Evolutionary conservation across 2,797 vertebrate genomes (phyloP).

Genomic region (Crocidura indochinensis): DNA sequence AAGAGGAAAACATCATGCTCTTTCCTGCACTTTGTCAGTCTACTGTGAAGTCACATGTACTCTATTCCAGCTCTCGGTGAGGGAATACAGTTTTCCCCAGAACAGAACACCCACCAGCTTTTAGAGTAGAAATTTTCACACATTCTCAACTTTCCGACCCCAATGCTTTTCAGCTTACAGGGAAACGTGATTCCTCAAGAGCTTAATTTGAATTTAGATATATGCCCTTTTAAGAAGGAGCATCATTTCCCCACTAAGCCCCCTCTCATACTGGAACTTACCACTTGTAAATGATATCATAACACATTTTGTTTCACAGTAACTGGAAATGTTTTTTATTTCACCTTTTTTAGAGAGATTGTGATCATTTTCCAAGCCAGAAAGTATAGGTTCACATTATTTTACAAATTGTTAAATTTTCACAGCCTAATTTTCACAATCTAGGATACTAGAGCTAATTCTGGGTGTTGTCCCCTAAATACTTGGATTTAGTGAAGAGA

Average conservation of each 20-base stretch:
- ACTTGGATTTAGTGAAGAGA: background rate
- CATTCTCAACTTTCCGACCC: background rate
- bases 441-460: background rate
- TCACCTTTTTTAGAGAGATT: slow-evolving; percentile 36
- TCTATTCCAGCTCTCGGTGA: background rate
- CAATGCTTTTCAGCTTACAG: background rate
- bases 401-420: slow-evolving; percentile 42
- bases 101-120: background rate
- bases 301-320: background rate
- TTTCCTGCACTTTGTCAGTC: background rate
- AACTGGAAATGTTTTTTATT: slow-evolving; percentile 18
- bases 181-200: background rate
- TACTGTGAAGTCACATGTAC: background rate
- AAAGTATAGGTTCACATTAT: slow-evolving; percentile 40
- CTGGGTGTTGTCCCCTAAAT: background rate
- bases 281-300: background rate
- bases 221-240: background rate
- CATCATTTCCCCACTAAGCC: background rate
- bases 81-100: background rate
- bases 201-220: background rate
- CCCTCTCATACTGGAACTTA: background rate
- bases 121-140: background rate
- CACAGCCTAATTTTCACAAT: background rate
- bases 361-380: slow-evolving; percentile 35
- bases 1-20: background rate